Evolutionary conservation across 2,113 vertebrate genomes (phyloP).

Genomic region (Neolamprologus devosi): DNA sequence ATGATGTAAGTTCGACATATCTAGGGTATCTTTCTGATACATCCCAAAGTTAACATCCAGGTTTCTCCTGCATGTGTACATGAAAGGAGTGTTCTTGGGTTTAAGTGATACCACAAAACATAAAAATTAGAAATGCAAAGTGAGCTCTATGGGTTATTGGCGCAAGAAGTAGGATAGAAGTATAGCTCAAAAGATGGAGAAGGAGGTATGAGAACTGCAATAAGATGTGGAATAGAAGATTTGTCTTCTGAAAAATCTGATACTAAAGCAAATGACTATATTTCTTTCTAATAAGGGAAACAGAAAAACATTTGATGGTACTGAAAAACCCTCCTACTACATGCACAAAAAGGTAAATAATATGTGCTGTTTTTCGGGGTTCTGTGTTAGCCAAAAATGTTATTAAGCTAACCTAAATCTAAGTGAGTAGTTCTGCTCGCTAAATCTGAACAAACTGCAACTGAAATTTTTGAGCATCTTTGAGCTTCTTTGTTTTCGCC

Average conservation of each 20-base stretch:
- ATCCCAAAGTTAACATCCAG: neutral
- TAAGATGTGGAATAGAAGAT: neutral
- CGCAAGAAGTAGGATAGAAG: neutral
- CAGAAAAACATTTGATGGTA: neutral
- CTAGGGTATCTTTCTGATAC: neutral
- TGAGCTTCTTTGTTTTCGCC: neutral
- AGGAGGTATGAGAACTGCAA: neutral
- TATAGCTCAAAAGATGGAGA: neutral
- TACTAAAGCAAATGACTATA: neutral
- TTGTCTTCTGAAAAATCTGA: neutral
- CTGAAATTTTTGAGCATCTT: neutral
- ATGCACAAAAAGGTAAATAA: neutral
- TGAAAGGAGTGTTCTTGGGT: neutral
- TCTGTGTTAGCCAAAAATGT: neutral
- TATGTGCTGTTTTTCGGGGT: neutral
- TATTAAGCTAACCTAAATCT: neutral
- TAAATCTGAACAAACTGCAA: neutral
- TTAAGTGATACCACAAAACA: neutral
- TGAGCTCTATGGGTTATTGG: neutral
- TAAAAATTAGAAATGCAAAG: neutral
- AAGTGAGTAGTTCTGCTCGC: neutral
- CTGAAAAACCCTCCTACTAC: neutral
- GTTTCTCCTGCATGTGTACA: neutral
- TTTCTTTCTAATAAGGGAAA: neutral
- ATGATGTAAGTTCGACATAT: neutral